These are phyloP conservation scores for Sipha flava DNA, from an alignment of 1,140 invertebrate species.

Conservation along the genomic window DNA sequence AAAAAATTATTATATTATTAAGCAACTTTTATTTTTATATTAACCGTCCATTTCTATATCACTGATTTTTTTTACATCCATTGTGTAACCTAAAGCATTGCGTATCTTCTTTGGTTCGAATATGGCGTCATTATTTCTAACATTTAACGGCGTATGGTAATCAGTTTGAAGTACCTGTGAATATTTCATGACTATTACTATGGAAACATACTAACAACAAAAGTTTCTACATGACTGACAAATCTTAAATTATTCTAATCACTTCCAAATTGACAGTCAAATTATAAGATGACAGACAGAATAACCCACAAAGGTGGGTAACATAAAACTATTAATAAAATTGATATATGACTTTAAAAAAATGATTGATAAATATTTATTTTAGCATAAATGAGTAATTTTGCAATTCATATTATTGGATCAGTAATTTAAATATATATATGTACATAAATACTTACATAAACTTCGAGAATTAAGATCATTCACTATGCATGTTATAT, in stretches of 20 bases:
- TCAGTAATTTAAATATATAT: no score
- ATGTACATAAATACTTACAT: no score
- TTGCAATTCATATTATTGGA: no score
- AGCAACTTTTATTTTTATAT: neutral
- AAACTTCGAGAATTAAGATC: no score
- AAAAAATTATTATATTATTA: neutral
- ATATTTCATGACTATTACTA: conserved; percentile 19
- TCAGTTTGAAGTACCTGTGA: neutral
- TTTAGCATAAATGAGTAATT: no score
- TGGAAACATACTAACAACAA: conserved; percentile 20
- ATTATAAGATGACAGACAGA: neutral
- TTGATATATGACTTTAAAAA: no score
- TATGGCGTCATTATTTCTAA: neutral
- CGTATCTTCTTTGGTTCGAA: conserved; percentile 17
- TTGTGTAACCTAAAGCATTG: neutral
- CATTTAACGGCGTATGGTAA: neutral
- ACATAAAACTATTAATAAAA: neutral
- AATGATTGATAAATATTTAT: no score
- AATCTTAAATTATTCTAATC: neutral
- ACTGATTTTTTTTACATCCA: neutral
- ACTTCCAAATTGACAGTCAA: neutral
- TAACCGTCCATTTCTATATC: conserved; percentile 4
- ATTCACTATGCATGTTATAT: no score
- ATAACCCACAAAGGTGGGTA: no score
- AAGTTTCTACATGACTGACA: neutral